Evolutionary conservation across 2,113 vertebrate species (phyloP).

Genomic region (Oostethus manadensis): DNA sequence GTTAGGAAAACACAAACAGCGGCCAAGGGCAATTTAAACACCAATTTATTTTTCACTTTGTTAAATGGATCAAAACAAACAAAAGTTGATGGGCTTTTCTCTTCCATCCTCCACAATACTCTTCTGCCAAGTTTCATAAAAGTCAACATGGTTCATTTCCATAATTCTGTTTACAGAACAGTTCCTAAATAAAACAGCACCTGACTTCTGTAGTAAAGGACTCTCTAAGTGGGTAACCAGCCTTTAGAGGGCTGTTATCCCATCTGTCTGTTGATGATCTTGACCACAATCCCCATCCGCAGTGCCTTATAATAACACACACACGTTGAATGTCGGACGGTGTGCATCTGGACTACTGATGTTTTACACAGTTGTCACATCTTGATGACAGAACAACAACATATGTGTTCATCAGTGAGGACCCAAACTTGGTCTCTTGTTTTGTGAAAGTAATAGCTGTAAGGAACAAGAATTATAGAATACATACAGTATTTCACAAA

Average conservation of each 20-base stretch:
- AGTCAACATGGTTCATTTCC: background rate
- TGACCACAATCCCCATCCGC: background rate
- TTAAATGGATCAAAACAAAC: background rate
- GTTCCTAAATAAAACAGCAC: background rate
- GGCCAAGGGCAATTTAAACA: background rate
- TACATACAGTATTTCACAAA: too few relatives aligned
- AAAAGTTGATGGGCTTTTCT: conserved; percentile 4
- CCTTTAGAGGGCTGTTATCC: conserved; percentile 11
- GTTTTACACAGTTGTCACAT: background rate
- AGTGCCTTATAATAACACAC: conserved; percentile 12
- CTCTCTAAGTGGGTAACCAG: background rate
- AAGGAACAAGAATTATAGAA: too few relatives aligned
- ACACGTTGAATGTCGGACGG: background rate
- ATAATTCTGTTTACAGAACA: background rate
- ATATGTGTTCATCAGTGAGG: too few relatives aligned
- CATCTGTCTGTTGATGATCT: conserved; percentile 17
- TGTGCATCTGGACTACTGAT: background rate
- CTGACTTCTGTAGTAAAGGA: background rate
- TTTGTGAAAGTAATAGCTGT: too few relatives aligned
- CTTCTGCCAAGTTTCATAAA: background rate
- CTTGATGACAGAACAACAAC: too few relatives aligned
- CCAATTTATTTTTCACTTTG: background rate
- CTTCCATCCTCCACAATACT: background rate
- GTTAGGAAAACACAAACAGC: background rate
- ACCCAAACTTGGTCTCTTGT: too few relatives aligned